A percentile compares a stretch with the other conserved stretches of the same genome.
phyloP scores from a whole-genome alignment of 2,888 invertebrate genomes.

The Amblyjoppa proteus region DNA sequence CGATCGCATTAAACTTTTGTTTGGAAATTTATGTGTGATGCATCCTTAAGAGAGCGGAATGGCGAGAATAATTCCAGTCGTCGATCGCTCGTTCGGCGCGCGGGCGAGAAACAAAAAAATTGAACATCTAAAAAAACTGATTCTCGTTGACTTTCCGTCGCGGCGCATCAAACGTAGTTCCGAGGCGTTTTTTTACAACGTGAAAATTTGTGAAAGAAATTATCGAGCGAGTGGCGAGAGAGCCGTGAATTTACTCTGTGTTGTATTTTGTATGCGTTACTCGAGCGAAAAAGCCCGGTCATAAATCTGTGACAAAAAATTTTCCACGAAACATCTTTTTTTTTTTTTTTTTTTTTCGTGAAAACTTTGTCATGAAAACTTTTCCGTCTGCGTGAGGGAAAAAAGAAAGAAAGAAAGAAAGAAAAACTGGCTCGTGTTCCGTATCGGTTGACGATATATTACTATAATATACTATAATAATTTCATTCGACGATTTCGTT shows the following conservation, averaged over 20 bases:
- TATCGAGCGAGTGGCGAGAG: not conserved
- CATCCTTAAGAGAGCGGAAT: too few species aligned
- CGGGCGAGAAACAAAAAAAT: too few species aligned
- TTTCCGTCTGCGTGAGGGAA: not conserved
- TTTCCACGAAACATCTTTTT: too few species aligned
- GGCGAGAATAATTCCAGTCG: slow-evolving; percentile 1
- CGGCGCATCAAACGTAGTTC: slow-evolving; percentile 8
- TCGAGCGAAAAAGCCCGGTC: not conserved
- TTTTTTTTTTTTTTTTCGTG: not conserved
- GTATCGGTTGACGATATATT: slow-evolving; percentile 49
- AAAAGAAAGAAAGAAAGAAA: slow-evolving; percentile 30
- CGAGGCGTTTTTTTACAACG: not conserved
- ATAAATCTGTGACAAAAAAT: slow-evolving; percentile 12
- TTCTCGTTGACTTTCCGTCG: not conserved
- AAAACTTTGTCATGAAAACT: not conserved
- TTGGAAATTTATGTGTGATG: too few species aligned
- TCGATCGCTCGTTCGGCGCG: not conserved
- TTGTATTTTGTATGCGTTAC: slow-evolving; percentile 37
- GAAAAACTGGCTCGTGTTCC: slow-evolving; percentile 52
- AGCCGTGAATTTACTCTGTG: slow-evolving; percentile 9
- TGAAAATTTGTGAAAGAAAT: not conserved
- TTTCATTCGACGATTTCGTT: slow-evolving; percentile 17
- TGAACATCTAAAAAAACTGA: not conserved
- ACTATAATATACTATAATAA: slow-evolving; percentile 3
- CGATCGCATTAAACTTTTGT: too few species aligned